These are phyloP conservation scores for Pseudocheirus occidentalis DNA, from an alignment of 2,797 vertebrate genomes.

Conservation along the genomic window DNA sequence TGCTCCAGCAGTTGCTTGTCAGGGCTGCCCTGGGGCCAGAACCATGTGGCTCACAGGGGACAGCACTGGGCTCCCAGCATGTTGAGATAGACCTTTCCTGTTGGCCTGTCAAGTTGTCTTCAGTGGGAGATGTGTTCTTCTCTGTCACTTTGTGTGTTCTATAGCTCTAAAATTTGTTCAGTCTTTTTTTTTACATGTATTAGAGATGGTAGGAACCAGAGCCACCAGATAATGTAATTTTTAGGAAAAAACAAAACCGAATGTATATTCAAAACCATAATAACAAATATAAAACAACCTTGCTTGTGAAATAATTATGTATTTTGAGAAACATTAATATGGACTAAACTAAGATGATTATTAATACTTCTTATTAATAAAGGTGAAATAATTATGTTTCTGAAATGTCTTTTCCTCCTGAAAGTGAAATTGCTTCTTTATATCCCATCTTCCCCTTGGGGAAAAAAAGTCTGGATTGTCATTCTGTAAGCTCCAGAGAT, in stretches of 20 bases:
- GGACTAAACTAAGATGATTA: background rate
- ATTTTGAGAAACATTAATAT: background rate
- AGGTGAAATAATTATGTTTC: background rate
- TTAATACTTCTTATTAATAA: background rate
- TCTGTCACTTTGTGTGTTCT: too few species aligned
- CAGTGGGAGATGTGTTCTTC: too few species aligned
- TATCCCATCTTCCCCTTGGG: background rate
- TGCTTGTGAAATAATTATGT: background rate
- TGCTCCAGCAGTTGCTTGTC: too few species aligned
- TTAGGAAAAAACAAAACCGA: background rate
- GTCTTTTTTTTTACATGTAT: too few species aligned
- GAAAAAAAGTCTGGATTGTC: background rate
- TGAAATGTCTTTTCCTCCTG: background rate
- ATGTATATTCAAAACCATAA: background rate
- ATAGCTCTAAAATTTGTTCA: too few species aligned
- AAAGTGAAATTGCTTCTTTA: background rate
- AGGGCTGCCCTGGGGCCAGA: too few species aligned
- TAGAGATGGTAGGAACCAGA: too few species aligned
- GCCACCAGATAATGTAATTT: background rate
- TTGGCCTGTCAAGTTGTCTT: too few species aligned
- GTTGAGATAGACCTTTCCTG: too few species aligned
- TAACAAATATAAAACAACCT: background rate
- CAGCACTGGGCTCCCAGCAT: too few species aligned
- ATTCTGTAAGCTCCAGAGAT: background rate
- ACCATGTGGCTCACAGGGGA: too few species aligned